Conservation (phyloP, 2,113 vertebrate species). For the Danionella cerebrum region DNA sequence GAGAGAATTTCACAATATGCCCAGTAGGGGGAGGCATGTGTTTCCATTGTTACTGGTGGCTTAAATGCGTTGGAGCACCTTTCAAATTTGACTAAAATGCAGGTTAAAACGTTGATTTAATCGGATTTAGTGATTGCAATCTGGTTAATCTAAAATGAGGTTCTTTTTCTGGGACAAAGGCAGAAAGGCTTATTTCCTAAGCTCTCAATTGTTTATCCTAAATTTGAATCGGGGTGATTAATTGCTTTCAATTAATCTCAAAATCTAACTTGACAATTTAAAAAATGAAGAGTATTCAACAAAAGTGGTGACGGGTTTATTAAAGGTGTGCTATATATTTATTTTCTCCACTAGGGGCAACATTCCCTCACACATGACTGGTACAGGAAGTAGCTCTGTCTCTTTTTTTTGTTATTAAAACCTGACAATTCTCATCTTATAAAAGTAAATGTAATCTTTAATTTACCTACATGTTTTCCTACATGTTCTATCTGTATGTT, state of each 20-base stretch:
- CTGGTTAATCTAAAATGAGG: slow-evolving; percentile 39
- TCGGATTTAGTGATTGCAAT: slow-evolving; percentile 47
- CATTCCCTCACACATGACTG: too few relatives aligned
- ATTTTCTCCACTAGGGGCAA: too few relatives aligned
- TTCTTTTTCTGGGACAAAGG: slow-evolving; percentile 45
- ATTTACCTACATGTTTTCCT: too few relatives aligned
- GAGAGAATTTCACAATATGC: too few relatives aligned
- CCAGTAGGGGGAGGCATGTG: slow-evolving; percentile 58
- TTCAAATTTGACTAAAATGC: slow-evolving; percentile 16
- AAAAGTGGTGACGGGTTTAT: too few relatives aligned
- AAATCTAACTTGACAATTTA: not conserved
- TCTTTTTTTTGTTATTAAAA: too few relatives aligned
- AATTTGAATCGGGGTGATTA: not conserved
- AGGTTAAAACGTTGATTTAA: slow-evolving; percentile 36
- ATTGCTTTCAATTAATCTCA: not conserved
- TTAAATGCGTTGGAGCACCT: not conserved
- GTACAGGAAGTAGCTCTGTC: too few relatives aligned
- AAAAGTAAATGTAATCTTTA: too few relatives aligned
- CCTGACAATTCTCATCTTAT: too few relatives aligned
- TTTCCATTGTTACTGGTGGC: slow-evolving; percentile 11
- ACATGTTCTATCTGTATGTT: too few relatives aligned
- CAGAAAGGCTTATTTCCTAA: slow-evolving; percentile 49
- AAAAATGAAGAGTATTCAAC: too few relatives aligned
- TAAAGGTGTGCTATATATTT: too few relatives aligned
- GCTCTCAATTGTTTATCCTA: slow-evolving; percentile 29